Percentiles rank a stretch among this genome's conserved stretches.
These are phyloP conservation scores for Petrocephalus sullivani DNA, from an alignment of 2,797 vertebrate genomes.

Conservation along the genomic window DNA sequence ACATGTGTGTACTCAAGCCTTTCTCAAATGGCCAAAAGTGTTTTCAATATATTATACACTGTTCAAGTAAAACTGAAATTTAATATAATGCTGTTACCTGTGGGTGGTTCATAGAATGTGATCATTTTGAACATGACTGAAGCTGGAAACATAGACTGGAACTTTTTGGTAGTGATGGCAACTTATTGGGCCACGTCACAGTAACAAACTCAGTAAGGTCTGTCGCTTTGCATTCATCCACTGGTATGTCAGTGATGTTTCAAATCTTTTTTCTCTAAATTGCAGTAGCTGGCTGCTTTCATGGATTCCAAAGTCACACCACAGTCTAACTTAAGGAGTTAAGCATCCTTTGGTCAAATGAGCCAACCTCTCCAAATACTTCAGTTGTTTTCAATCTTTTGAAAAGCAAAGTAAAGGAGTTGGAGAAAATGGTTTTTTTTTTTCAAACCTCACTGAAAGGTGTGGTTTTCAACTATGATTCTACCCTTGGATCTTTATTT, in stretches of 20 bases:
- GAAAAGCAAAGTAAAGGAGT: neutral
- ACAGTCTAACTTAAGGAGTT: neutral
- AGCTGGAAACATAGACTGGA: neutral
- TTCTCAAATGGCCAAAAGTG: neutral
- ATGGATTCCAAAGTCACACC: neutral
- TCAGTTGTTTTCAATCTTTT: slow-evolving; percentile 8
- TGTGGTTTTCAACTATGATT: neutral
- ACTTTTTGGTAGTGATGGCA: slow-evolving; percentile 9
- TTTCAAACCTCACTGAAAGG: slow-evolving; percentile 9
- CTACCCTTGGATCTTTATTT: neutral
- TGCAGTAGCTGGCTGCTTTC: neutral
- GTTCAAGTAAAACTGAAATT: neutral
- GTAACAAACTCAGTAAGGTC: neutral
- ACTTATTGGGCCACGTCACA: slow-evolving; percentile 1
- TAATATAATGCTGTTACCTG: neutral
- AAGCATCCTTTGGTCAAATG: neutral
- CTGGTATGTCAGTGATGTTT: neutral
- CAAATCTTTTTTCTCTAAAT: neutral
- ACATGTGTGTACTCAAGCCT: neutral
- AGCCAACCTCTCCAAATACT: slow-evolving; percentile 7
- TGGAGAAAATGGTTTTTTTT: neutral
- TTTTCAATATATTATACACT: neutral
- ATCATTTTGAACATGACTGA: neutral
- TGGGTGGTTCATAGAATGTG: neutral
- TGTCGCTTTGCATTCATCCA: neutral